These are phyloP conservation scores for Pangasius larnaudii DNA, from an alignment of 2,797 vertebrate species.

Conservation along the genomic window DNA sequence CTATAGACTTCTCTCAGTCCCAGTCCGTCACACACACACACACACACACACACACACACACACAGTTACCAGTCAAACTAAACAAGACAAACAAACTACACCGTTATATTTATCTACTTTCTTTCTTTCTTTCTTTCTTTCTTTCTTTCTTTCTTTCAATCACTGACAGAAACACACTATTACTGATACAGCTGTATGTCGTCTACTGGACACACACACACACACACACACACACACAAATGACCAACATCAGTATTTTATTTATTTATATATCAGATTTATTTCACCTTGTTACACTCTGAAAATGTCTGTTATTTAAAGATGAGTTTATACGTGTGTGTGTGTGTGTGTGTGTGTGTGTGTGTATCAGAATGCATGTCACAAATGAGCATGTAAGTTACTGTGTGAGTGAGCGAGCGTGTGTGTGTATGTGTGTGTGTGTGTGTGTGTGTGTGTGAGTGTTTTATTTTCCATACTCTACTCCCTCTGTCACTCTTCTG, in stretches of 20 bases:
- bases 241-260: too few species aligned
- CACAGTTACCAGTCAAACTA: neutral
- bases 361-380: neutral
- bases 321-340: neutral
- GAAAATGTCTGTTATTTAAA: too few species aligned
- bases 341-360: slow-evolving; percentile 22
- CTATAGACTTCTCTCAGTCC: neutral
- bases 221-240: neutral
- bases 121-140: neutral
- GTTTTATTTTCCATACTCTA: too few species aligned
- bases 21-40: neutral
- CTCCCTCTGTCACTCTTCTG: slow-evolving; percentile 29
- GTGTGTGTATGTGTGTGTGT: neutral
- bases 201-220: neutral
- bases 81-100: neutral
- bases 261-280: too few species aligned
- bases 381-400: neutral
- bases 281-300: too few species aligned
- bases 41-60: neutral
- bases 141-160: neutral
- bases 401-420: slow-evolving; percentile 16
- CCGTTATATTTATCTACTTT: neutral
- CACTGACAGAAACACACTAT: neutral
- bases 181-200: neutral
- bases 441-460: slow-evolving; percentile 15